Evolutionary conservation across 1,140 invertebrate species (phyloP).

Genomic region (Drosophila miranda): DNA sequence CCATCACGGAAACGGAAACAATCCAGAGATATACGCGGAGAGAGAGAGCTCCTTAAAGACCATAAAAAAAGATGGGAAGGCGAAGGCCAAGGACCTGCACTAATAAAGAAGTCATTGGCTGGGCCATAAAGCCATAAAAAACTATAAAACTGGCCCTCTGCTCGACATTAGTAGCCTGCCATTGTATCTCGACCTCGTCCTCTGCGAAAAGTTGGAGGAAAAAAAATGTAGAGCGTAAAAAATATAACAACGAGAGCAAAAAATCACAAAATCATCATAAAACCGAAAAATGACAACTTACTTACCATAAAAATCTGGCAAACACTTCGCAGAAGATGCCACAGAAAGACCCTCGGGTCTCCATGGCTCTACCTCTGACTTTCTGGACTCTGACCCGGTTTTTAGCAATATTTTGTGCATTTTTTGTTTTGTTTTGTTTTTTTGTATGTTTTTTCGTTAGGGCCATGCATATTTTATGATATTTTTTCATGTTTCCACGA

Average conservation of each 20-base stretch:
- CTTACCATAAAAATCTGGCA: slow-evolving; percentile 51
- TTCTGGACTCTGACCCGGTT: slow-evolving; percentile 46
- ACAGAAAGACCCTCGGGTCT: slow-evolving; percentile 4
- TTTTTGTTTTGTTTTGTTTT: slow-evolving; percentile 13
- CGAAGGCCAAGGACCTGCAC: slow-evolving; percentile 63
- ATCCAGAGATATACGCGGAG: slow-evolving; percentile 9
- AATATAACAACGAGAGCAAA: slow-evolving; percentile 78
- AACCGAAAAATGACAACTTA: slow-evolving; percentile 65
- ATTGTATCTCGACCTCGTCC: slow-evolving; percentile 25
- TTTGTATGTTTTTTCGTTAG: slow-evolving; percentile 9
- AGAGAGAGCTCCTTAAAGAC: background rate
- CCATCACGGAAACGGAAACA: slow-evolving; percentile 60
- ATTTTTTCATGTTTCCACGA: slow-evolving; percentile 61
- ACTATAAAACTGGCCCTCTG: slow-evolving; percentile 41
- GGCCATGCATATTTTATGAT: slow-evolving; percentile 52
- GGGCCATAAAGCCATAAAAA: slow-evolving; percentile 74
- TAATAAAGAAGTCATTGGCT: slow-evolving; percentile 74
- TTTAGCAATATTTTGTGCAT: slow-evolving; percentile 44
- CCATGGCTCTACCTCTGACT: slow-evolving; percentile 4
- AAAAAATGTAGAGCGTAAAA: slow-evolving; percentile 76
- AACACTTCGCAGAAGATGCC: slow-evolving; percentile 38
- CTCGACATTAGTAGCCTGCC: slow-evolving; percentile 72
- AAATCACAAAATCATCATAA: slow-evolving; percentile 69
- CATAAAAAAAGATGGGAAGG: slow-evolving; percentile 33
- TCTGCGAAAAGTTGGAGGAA: slow-evolving; percentile 14